Percentiles rank a stretch among this genome's conserved stretches.
phyloP scores from a whole-genome alignment of 2,113 vertebrate species.

The Nymphicus hollandicus region DNA sequence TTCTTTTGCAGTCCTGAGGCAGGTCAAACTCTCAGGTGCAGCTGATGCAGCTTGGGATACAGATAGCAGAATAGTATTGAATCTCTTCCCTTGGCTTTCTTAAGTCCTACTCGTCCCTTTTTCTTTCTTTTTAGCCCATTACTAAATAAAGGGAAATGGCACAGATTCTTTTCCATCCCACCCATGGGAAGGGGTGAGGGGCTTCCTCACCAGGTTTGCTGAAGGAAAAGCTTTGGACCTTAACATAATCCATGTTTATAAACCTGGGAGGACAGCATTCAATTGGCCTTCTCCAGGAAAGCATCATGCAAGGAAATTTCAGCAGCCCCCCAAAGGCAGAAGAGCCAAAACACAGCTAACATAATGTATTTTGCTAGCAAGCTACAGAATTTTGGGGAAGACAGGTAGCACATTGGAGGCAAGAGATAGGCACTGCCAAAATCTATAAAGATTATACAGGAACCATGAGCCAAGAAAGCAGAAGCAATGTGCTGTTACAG shows the following conservation, averaged over 20 bases:
- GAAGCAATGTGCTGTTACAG: background rate
- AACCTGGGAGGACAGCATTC: background rate
- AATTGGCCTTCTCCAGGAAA: background rate
- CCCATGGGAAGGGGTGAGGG: background rate
- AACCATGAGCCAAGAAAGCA: background rate
- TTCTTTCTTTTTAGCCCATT: background rate
- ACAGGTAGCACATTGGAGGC: background rate
- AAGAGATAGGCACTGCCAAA: background rate
- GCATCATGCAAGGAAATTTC: background rate
- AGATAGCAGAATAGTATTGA: background rate
- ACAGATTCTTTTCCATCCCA: background rate
- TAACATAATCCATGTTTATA: background rate
- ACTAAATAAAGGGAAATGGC: background rate
- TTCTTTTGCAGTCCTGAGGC: accelerated
- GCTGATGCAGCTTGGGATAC: background rate
- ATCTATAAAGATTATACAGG: background rate
- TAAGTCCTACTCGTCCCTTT: background rate
- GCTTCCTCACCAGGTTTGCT: background rate
- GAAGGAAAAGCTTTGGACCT: background rate
- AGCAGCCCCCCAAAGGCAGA: background rate
- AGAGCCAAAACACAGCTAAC: background rate
- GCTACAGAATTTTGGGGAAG: background rate
- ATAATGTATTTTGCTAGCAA: background rate
- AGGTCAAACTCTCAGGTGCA: background rate
- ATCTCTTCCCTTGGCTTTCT: background rate